Base-by-base conservation (phyloP, 2,888 invertebrate genomes). In the Macropis europaea region DNA sequence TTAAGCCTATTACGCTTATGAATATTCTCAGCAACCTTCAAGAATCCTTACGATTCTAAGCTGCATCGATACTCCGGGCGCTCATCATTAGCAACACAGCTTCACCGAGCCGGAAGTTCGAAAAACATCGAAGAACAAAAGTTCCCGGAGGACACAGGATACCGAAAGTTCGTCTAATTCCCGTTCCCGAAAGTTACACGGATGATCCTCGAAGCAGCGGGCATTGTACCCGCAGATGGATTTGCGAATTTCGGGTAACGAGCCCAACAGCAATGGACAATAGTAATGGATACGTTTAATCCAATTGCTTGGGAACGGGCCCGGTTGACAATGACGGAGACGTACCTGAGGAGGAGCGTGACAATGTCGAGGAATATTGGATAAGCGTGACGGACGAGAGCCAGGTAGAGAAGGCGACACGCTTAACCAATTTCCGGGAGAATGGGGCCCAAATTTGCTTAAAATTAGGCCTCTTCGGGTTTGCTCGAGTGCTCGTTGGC, bases 251-350 rank as follows among this genome's bases (percentile, higher is more conserved):
- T 59, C 54, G 45, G 56, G 66, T 76, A 76, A 76, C 70, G 24
- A 63, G 57, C 40, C 24, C 50, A 30, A 30, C 52, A 9, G 32
- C 56, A 42, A 66, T 60, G 32, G 71, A 87, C 88, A 86, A 88
- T 86, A 76, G 89, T 90, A 90, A 89, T 89, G 81, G 88, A 90
- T 89, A 89, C 84, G 76, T 89, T 87, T 89, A 89, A 90, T 90
- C 88, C 89, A 90, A 90, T 90, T 89, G 88, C 82, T 82, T 59
- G 66, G 74, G 76, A 73, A 73, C 19, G 34, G 43, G 70, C 60
- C 70, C 60, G 56, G 68, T 62, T 69, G 45, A 84, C 82, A 82
- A 82, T 81, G 78, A 73, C 48, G 57, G 17, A 30, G 61, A 45
- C 42, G 42, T 70, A 66, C 61, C 73, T 61, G 60, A 64, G 54